Evolutionary conservation across 2,797 vertebrate genomes (phyloP).

Genomic region (Falco cherrug): DNA sequence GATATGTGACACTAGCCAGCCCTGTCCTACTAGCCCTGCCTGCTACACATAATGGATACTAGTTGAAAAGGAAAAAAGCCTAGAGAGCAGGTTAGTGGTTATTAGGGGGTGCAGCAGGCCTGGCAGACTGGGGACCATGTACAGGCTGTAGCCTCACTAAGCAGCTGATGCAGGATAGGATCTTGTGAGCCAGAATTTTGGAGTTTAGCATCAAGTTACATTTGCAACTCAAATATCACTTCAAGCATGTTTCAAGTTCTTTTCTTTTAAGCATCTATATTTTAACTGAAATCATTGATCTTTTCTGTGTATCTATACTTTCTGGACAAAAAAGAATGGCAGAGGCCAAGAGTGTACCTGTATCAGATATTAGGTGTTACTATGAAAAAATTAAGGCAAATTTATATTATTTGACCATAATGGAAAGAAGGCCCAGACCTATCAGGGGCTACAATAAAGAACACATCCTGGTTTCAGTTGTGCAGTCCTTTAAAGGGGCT

Average conservation of each 20-base stretch:
- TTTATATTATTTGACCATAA: not conserved
- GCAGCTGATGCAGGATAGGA: not conserved
- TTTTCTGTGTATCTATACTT: not conserved
- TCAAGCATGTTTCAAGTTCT: not conserved
- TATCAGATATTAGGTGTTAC: not conserved
- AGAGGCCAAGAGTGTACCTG: not conserved
- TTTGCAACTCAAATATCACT: not conserved
- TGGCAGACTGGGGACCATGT: not conserved
- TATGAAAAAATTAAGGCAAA: not conserved
- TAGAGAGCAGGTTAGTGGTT: not conserved
- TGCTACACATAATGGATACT: not conserved
- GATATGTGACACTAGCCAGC: not conserved
- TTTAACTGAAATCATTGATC: not conserved
- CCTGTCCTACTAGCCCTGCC: not conserved
- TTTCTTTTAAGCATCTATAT: not conserved
- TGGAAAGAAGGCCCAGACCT: not conserved
- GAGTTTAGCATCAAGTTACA: not conserved
- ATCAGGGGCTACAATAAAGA: not conserved
- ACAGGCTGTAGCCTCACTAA: not conserved
- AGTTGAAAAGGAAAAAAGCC: not conserved
- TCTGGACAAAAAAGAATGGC: not conserved
- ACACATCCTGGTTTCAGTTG: not conserved
- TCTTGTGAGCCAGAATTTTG: not conserved
- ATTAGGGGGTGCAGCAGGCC: not conserved
- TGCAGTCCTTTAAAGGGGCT: not conserved